Percentiles rank a stretch among this genome's conserved stretches.
Evolutionary conservation across 1,140 invertebrate genomes (phyloP).

Genomic region (Calycopis cecrops): DNA sequence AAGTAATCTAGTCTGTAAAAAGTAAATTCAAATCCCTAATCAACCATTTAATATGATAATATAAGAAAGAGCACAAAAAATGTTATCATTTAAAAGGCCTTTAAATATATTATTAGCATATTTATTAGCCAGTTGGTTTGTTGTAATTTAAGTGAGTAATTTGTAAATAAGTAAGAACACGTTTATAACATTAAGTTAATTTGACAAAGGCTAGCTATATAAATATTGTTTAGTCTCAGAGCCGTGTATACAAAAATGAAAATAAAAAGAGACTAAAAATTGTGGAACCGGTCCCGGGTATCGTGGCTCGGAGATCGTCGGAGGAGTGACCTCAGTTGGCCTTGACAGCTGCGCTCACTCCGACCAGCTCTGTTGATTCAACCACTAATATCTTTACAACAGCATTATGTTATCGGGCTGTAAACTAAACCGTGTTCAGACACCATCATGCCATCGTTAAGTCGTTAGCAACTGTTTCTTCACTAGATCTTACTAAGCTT

Average conservation of each 20-base stretch:
- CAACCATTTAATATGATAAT: too few relatives aligned
- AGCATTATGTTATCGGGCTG: slow-evolving; percentile 50
- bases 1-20: too few relatives aligned
- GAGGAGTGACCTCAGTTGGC: slow-evolving; percentile 72
- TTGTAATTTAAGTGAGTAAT: not conserved
- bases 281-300: slow-evolving; percentile 70
- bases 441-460: slow-evolving; percentile 30
- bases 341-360: slow-evolving; percentile 68
- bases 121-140: not conserved
- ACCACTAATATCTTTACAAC: slow-evolving; percentile 70
- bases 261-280: slow-evolving; percentile 74
- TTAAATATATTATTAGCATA: too few relatives aligned
- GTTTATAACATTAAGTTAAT: slow-evolving; percentile 49
- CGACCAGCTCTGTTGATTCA: slow-evolving; percentile 53
- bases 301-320: slow-evolving; percentile 67
- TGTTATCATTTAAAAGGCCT: too few relatives aligned
- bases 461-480: slow-evolving; percentile 4
- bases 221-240: slow-evolving; percentile 73
- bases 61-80: too few relatives aligned
- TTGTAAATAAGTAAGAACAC: slow-evolving; percentile 7
- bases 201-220: slow-evolving; percentile 58
- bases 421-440: slow-evolving; percentile 19
- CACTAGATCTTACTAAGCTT: too few relatives aligned
- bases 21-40: too few relatives aligned
- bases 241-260: slow-evolving; percentile 74